Evolutionary conservation across 2,888 invertebrate species (phyloP), one percentile per base, ranked within the genome.

Genomic region (Caenorhabditis sinica): DNA sequence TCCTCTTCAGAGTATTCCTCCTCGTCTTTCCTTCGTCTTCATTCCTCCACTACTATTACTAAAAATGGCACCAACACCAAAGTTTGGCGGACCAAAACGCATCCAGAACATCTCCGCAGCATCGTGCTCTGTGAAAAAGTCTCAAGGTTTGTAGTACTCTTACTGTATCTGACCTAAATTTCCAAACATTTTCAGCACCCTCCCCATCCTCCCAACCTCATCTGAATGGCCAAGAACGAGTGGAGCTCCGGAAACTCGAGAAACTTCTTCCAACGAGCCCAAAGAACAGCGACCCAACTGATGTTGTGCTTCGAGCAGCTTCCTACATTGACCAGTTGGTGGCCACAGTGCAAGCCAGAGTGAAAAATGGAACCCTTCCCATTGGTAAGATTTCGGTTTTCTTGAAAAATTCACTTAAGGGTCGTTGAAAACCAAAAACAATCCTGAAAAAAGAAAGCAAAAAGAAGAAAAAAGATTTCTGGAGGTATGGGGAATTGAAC

Each of bases 401-500:
- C 2, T 23, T n/a, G 15, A 4, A 17, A 51, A 20, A 49, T 53
- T 66, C 2, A 23, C 23, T 40, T 25, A 40, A 8, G 4, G n/a
- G n/a, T n/a, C n/a, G n/a, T n/a, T n/a, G n/a, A n/a, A n/a, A n/a
- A n/a, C n/a, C n/a, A n/a, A n/a, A n/a, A n/a, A n/a, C n/a, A n/a
- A n/a, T n/a, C n/a, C n/a, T n/a, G n/a, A n/a, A 23, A 23, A 20
- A 6, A 25, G 33, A n/a, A 49, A 33, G 4, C n/a, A 49, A 11
- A 33, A 63, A 53, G 36, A 9, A 45, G 28, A 58, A 51, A 75
- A 75, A 85, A 51, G 23, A 15, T 73, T 85, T 76, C 81, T 86
- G 86, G 86, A 86, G 86, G 84, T 86, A 86, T 86, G 82, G 86
- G 87, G 87, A 87, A 87, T 87, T 85, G 87, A 87, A 87, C 86